A percentile compares a stretch with the other conserved stretches of the same genome.
phyloP scores from a whole-genome alignment of 1,140 invertebrate genomes.

The Doryteuthis pealeii region DNA sequence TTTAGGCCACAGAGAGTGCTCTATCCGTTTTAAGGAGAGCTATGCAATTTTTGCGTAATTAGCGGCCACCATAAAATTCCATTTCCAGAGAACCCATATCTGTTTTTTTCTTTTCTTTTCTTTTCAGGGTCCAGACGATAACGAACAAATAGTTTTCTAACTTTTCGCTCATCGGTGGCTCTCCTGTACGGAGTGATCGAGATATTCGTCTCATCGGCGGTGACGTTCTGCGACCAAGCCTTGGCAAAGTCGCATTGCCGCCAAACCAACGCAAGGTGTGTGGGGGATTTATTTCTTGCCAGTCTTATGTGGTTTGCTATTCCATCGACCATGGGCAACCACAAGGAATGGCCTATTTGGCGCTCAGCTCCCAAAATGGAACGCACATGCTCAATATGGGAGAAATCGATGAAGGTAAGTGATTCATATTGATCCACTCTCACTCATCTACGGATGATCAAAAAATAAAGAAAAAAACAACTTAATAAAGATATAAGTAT shows the following conservation, averaged over 20 bases:
- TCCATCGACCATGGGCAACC: slow-evolving; percentile 54
- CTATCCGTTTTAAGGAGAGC: no score
- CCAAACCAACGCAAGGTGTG: slow-evolving; percentile 53
- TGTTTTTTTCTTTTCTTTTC: no score
- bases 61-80: no score
- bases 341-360: slow-evolving; percentile 55
- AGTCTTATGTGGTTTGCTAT: slow-evolving; percentile 60
- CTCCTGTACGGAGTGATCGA: slow-evolving; percentile 58
- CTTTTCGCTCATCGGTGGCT: slow-evolving; percentile 50
- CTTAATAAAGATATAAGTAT: no score
- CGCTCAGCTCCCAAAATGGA: slow-evolving; percentile 43
- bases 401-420: slow-evolving; percentile 53
- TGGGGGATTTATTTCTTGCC: slow-evolving; percentile 56
- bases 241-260: slow-evolving; percentile 54
- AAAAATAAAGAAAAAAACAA: no score
- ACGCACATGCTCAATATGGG: slow-evolving; percentile 36
- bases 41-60: no score
- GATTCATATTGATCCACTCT: no score
- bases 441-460: no score
- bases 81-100: no score
- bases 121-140: slow-evolving; percentile 50
- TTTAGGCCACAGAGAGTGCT: no score
- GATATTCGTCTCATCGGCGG: slow-evolving; percentile 55
- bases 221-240: slow-evolving; percentile 59
- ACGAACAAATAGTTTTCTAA: slow-evolving; percentile 50